Percentiles rank a stretch among this genome's conserved stretches.
These are phyloP conservation scores for Agriotes lineatus DNA, from an alignment of 2,888 invertebrate species.

Conservation along the genomic window DNA sequence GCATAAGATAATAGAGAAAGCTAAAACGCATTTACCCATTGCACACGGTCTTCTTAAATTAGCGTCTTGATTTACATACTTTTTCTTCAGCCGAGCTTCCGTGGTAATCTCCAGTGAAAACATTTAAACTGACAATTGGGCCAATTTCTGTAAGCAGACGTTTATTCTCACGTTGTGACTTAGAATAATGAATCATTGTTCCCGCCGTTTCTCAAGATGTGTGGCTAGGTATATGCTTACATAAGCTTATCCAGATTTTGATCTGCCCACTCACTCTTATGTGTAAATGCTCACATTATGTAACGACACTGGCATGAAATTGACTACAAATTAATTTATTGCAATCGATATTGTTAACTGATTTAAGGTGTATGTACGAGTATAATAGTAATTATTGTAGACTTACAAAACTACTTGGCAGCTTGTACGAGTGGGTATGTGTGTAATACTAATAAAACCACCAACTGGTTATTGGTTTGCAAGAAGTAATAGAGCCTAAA, in stretches of 20 bases:
- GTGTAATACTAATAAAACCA: too few relatives aligned
- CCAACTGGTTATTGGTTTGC: too few relatives aligned
- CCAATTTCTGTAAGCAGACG: conserved; percentile 10
- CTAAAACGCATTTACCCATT: neutral
- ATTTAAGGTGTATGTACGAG: too few relatives aligned
- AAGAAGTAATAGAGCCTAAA: too few relatives aligned
- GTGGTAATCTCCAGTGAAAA: conserved; percentile 24
- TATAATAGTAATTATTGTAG: too few relatives aligned
- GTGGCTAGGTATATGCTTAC: conserved; percentile 23
- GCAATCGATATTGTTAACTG: too few relatives aligned
- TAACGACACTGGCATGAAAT: neutral
- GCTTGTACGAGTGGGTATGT: too few relatives aligned
- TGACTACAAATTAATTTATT: too few relatives aligned
- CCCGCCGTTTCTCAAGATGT: conserved; percentile 31
- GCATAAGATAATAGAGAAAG: too few relatives aligned
- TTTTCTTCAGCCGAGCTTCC: conserved; percentile 19
- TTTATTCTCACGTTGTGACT: conserved; percentile 43
- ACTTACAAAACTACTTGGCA: too few relatives aligned
- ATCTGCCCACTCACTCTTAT: conserved; percentile 22
- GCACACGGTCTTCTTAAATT: conserved; percentile 22
- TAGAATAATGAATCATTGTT: conserved; percentile 45
- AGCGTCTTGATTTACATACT: conserved; percentile 15
- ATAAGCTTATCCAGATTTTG: conserved; percentile 23
- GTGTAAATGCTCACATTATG: conserved; percentile 14
- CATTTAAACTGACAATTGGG: conserved; percentile 24